Evolutionary conservation across 2,113 vertebrate species (phyloP), one percentile per base, ranked within the genome.

Genomic region (Lates calcarifer): DNA sequence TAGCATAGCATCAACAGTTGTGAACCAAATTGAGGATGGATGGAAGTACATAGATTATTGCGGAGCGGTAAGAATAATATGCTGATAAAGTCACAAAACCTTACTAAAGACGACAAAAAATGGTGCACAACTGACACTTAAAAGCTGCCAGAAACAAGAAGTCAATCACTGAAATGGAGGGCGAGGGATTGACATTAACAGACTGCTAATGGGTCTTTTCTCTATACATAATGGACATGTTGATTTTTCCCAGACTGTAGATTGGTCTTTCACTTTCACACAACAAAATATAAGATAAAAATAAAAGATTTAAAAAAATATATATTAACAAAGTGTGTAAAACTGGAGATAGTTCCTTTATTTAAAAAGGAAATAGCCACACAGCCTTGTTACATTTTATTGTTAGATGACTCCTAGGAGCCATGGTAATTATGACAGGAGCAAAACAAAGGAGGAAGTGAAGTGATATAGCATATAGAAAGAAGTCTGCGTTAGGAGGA

Each of bases 221-320:
- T 33, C 63, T 24, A 35, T 14, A 33, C 15, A 49, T 58, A 26
- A 58, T 47, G 8, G 22, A 66, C 57, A 58, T 72, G 29, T 17
- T 57, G 49, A 77, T 26, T 77, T 77, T 66, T 31, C 47, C 18
- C 74, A 75, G 51, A 41, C 33, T 71, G 55, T 64, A 55, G 45
- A 74, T 28, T 53, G 11, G 43, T 20, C 45, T 63, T 31, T 31
- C 49, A n/a, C n/a, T n/a, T n/a, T n/a, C n/a, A n/a, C n/a, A n/a
- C n/a, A n/a, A n/a, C n/a, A n/a, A n/a, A n/a, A n/a, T n/a, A n/a
- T n/a, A n/a, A n/a, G n/a, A n/a, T n/a, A n/a, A n/a, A n/a, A n/a
- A n/a, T n/a, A n/a, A n/a, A n/a, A n/a, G n/a, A n/a, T n/a, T n/a
- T n/a, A n/a, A n/a, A n/a, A n/a, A n/a, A n/a, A n/a, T n/a, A n/a